Percentiles rank a stretch among this genome's conserved stretches.
These are phyloP conservation scores for Heloderma charlesbogerti DNA, from an alignment of 2,113 vertebrate genomes.

Conservation along the genomic window DNA sequence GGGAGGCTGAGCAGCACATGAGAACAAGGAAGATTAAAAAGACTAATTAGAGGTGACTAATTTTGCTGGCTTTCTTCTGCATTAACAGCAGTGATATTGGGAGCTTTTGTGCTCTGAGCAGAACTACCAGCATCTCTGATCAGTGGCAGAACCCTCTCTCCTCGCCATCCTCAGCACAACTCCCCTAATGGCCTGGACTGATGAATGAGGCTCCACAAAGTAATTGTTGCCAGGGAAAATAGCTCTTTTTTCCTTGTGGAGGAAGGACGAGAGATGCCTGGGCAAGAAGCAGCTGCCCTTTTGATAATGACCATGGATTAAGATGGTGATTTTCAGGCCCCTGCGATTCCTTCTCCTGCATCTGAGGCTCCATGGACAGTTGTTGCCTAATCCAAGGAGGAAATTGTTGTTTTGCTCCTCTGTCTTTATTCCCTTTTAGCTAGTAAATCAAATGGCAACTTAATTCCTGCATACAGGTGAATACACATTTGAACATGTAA, in stretches of 20 bases:
- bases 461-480: too few relatives aligned
- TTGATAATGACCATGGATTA: not conserved
- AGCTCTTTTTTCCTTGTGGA: not conserved
- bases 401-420: too few relatives aligned
- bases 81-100: fast-evolving
- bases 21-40: not conserved
- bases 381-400: too few relatives aligned
- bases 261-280: not conserved
- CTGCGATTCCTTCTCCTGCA: not conserved
- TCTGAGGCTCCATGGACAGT: too few relatives aligned
- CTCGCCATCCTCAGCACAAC: not conserved
- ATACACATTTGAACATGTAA: too few relatives aligned
- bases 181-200: not conserved
- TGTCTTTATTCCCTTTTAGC: too few relatives aligned
- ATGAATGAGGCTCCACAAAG: not conserved
- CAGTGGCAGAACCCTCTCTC: not conserved
- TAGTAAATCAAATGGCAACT: too few relatives aligned
- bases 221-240: not conserved
- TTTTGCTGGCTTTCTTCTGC: not conserved
- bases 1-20: fast-evolving
- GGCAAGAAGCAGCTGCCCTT: not conserved
- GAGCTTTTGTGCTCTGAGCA: fast-evolving
- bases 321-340: not conserved
- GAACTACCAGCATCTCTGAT: not conserved
- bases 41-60: fast-evolving